Conservation (phyloP, 2,888 invertebrate species). For the Watsonalla binaria region DNA sequence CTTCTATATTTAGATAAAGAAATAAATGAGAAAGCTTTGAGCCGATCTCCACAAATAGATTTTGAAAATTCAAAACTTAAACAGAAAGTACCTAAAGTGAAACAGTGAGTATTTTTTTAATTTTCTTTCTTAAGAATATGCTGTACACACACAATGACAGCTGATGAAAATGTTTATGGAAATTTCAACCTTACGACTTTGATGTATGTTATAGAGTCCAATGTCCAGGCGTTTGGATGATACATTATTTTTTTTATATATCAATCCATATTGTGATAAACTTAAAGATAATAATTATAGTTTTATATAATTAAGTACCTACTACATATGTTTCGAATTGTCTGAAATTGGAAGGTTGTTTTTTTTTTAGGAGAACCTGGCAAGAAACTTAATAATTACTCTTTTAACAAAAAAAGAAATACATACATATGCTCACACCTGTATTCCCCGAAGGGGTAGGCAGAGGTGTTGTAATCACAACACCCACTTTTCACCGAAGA, state of each 20-base stretch:
- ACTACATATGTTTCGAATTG: too few species aligned
- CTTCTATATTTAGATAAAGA: conserved; percentile 89
- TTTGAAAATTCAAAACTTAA: conserved; percentile 59
- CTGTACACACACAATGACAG: neutral
- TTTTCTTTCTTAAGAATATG: neutral
- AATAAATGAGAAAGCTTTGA: conserved; percentile 81
- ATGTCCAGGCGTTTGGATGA: neutral
- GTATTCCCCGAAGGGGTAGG: too few species aligned
- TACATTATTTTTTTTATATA: neutral
- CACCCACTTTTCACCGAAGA: too few species aligned
- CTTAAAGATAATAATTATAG: too few species aligned
- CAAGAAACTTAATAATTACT: too few species aligned
- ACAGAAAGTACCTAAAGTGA: conserved; percentile 64
- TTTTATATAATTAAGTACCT: too few species aligned
- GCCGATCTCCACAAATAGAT: conserved; percentile 75
- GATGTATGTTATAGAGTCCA: neutral
- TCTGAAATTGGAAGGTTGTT: too few species aligned
- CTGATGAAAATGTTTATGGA: neutral
- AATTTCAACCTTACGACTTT: neutral
- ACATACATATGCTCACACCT: too few species aligned
- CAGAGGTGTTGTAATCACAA: too few species aligned
- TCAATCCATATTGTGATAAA: neutral
- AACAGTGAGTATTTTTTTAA: conserved; percentile 68
- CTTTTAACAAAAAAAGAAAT: too few species aligned
- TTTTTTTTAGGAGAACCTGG: too few species aligned